These are phyloP conservation scores for Bovichtus diacanthus DNA, from an alignment of 2,797 vertebrate species.

Conservation along the genomic window DNA sequence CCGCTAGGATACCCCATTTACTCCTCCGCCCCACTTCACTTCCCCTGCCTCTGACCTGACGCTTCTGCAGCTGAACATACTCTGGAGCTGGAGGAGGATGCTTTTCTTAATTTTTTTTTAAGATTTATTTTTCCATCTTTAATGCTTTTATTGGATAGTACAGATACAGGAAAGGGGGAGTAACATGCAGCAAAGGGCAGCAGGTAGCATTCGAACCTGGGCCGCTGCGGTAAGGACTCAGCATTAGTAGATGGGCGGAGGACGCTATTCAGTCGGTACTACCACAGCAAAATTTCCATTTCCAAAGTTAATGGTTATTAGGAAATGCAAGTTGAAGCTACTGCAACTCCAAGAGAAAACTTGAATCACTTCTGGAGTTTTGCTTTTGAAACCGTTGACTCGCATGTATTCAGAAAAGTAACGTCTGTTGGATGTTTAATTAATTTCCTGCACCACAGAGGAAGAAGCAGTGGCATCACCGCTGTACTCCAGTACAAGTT, in stretches of 20 bases:
- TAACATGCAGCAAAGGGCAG: too few relatives aligned
- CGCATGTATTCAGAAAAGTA: neutral
- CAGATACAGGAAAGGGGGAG: too few relatives aligned
- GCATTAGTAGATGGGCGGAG: neutral
- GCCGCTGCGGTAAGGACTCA: too few relatives aligned
- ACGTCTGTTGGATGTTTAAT: conserved; percentile 3
- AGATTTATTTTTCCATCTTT: too few relatives aligned
- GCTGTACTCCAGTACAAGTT: conserved; percentile 20
- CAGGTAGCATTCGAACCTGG: too few relatives aligned
- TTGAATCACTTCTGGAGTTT: conserved; percentile 14
- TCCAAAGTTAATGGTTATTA: conserved; percentile 6
- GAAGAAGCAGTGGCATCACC: conserved; percentile 30
- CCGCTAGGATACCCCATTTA: conserved; percentile 97
- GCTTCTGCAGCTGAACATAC: neutral
- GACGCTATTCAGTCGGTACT: conserved; percentile 15
- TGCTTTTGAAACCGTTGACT: conserved; percentile 28
- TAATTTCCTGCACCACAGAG: conserved; percentile 22
- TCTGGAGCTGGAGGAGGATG: neutral
- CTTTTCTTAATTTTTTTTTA: neutral
- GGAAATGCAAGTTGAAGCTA: conserved; percentile 11
- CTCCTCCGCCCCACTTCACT: conserved; percentile 91
- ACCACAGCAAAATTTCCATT: conserved; percentile 5
- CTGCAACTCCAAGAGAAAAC: conserved; percentile 30
- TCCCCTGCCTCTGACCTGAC: conserved; percentile 88
- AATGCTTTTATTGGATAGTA: too few relatives aligned